Evolutionary conservation across 2,888 invertebrate genomes (phyloP), one percentile per base, ranked within the genome.

Genomic region (Microplitis manilae): DNA sequence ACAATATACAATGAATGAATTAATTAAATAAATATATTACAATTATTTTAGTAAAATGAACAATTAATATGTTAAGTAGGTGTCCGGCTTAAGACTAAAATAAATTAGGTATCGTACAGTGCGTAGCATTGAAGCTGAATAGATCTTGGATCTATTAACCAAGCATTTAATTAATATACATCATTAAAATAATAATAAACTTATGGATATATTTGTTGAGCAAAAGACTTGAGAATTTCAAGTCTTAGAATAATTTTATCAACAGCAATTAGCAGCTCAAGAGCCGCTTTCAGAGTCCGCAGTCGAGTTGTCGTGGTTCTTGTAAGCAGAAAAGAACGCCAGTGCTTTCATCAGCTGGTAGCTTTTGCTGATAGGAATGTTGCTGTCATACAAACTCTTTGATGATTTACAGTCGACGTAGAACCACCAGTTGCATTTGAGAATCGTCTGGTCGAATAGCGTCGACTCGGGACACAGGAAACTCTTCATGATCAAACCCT

Each of bases 351-450:
- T 96, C 5, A 97, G 91, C 89, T 97, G 96, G 88, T 96, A 97
- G 89, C 96, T 96, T 90, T 97, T 96, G 41, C 96, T 96, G 73
- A 97, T 94, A 0, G 96, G 96, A 80, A 96, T 96, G 88, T 97
- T 97, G 13, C 96, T 96, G 85, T 96, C 96, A 88, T 96, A 97
- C 39, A 96, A 91, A 81, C 93, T 93, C 83, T 93, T 93, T 30
- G 96, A 96, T 75, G 93, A 93, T 89, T 95, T 95, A 90, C 97
- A 97, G 87, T 97, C 96, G 0, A 97, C 96, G 89, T 96, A 97
- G 91, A 97, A 96, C 96, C 96, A 97, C 96, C 96, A 97, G 89
- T 97, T 97, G 90, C 97, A 97, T 88, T 96, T 96, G 5, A 97
- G 92, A 80, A 97, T 95, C 30, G 96, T 96, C 90, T 97, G 97